Evolutionary conservation across 2,113 vertebrate species (phyloP).

Genomic region (Glaucomys volans): DNA sequence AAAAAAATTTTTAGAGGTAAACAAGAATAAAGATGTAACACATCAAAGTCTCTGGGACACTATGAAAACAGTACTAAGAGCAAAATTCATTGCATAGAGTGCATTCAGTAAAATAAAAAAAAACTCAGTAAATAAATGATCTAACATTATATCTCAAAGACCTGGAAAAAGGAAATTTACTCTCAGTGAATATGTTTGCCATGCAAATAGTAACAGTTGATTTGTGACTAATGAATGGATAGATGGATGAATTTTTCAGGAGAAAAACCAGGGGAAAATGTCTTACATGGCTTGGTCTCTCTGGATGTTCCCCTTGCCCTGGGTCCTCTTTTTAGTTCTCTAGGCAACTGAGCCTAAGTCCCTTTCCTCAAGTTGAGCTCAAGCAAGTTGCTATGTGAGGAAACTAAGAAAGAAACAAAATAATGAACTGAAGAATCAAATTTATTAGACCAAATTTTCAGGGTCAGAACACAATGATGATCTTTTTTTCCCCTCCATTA

Average conservation of each 20-base stretch:
- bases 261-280: background rate
- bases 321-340: background rate
- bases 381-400: background rate
- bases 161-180: too few relatives aligned
- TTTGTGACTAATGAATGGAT: background rate
- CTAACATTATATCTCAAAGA: too few relatives aligned
- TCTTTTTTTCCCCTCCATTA: background rate
- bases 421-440: background rate
- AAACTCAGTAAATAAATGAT: too few relatives aligned
- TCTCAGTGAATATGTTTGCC: background rate
- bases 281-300: background rate
- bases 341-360: background rate
- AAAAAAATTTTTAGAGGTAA: too few relatives aligned
- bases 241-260: background rate
- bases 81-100: too few relatives aligned
- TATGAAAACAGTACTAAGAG: too few relatives aligned
- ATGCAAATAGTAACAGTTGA: background rate
- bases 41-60: too few relatives aligned
- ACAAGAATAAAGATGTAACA: too few relatives aligned
- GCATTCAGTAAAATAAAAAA: too few relatives aligned
- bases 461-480: background rate
- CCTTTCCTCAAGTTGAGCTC: background rate
- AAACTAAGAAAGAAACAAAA: background rate
- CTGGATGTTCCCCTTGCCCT: background rate
- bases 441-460: background rate